Base-by-base conservation (phyloP, 2,113 vertebrate genomes). In the Progne subis region DNA sequence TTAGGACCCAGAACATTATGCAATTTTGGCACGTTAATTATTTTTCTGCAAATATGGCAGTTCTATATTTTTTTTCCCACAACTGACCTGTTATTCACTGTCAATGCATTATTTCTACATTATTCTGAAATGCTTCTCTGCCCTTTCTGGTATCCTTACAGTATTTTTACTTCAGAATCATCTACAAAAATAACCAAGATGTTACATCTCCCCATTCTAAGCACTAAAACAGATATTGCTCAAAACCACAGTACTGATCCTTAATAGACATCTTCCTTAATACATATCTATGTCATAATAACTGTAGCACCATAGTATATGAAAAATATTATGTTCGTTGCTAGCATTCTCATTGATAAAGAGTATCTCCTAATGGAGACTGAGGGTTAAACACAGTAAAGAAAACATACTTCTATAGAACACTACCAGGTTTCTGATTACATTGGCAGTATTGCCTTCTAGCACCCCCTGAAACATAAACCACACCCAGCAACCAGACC, bases 151-250 rank as follows among this genome's bases (percentile, higher is more conserved):
- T 31, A 81, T 76, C 10, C 23, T 80, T 64, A 85, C 16, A 64
- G 2, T 25, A 90, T 77, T 55, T 82, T 61, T 43, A 50, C 34
- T 90, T 85, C 31, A 82, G 53, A 79, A 80, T 80, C 43, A 60
- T 46, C 79, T 92, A 69, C 44, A 95, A 82, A 88, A 60, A 63
- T 12, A 81, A 93, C 71, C 47, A 71, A 88, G 86, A 74, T 8
- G 7, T 77, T 81, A 78, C 34, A 47, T 71, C n/a, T 71, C 55
- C 14, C 28, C 20, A n/a, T 60, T 32, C 25, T 68, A 49, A 86
- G 76, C 31, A 64, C 34, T 88, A 64, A 56, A 88, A 46, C 28
- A 94, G 43, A 67, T 1, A 1, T 5, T 63, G 46, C 63, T 59
- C 32, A 81, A 90, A 74, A 43, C 0, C 12, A 68, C 26, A 34